Percentiles rank a stretch among this genome's conserved stretches.
phyloP scores from a whole-genome alignment of 2,113 vertebrate species.

The Spermophilus dauricus region DNA sequence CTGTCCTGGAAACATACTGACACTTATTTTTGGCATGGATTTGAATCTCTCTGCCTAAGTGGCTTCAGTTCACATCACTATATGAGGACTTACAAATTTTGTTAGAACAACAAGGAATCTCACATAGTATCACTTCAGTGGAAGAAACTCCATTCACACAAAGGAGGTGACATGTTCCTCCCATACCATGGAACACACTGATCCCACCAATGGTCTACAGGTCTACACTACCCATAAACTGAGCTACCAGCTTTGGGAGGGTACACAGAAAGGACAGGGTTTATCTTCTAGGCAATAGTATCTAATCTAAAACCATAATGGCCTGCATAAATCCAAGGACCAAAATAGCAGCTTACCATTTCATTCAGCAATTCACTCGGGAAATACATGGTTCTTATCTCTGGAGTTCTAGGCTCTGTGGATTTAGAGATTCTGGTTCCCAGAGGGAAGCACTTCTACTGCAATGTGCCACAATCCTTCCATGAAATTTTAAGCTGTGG shows the following conservation, averaged over 20 bases:
- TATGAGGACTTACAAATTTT: not conserved
- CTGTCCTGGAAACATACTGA: not conserved
- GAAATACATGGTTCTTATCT: not conserved
- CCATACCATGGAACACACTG: not conserved
- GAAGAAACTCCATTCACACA: not conserved
- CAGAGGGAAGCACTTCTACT: not conserved
- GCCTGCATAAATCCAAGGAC: not conserved
- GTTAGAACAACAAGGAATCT: not conserved
- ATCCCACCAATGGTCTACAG: not conserved
- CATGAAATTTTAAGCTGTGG: not conserved
- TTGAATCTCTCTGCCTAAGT: not conserved
- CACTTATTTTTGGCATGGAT: not conserved
- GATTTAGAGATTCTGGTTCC: not conserved
- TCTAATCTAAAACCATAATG: not conserved
- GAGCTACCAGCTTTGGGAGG: not conserved
- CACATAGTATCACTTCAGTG: not conserved
- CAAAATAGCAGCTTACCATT: not conserved
- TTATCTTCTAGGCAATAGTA: not conserved
- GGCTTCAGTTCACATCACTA: not conserved
- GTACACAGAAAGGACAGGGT: not conserved
- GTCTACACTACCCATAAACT: not conserved
- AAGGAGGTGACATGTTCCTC: not conserved
- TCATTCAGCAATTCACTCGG: not conserved
- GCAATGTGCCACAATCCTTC: not conserved
- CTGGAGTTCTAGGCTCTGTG: not conserved